A percentile compares a stretch with the other conserved stretches of the same genome.
phyloP scores from a whole-genome alignment of 2,888 invertebrate genomes.

The Meta bourneti region DNA sequence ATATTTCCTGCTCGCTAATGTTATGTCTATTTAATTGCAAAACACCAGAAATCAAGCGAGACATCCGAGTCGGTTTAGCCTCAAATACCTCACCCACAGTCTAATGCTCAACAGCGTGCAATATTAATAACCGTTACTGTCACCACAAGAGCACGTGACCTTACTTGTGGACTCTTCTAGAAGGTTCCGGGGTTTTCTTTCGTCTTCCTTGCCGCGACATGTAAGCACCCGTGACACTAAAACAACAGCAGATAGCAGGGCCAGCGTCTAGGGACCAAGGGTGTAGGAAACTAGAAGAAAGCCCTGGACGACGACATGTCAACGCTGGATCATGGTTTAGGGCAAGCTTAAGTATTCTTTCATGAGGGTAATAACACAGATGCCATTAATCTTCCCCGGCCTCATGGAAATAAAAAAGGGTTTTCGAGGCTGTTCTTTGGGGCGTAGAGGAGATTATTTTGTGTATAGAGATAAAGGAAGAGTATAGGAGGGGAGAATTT shows the following conservation, averaged over 20 bases:
- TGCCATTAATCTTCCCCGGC: constrained; percentile 49
- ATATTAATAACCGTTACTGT: background rate
- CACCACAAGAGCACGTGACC: background rate
- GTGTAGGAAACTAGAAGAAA: constrained; percentile 24
- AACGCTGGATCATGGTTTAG: constrained; percentile 51
- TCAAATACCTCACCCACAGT: too few species aligned
- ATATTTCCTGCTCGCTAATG: too few species aligned
- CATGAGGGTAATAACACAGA: constrained; percentile 43
- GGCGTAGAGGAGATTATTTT: constrained; percentile 25
- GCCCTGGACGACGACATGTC: constrained; percentile 34
- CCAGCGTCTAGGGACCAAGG: constrained; percentile 26
- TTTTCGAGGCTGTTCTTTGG: background rate
- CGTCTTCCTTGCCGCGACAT: background rate
- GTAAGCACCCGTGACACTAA: constrained; percentile 27
- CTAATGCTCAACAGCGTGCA: background rate
- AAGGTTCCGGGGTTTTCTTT: background rate
- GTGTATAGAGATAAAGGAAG: constrained; percentile 15
- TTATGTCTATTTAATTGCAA: too few species aligned
- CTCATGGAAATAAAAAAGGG: constrained; percentile 8
- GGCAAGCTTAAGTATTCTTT: constrained; percentile 52
- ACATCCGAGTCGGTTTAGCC: too few species aligned
- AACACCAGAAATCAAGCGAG: too few species aligned
- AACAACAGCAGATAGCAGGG: constrained; percentile 17
- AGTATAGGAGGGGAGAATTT: background rate
- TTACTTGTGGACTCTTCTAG: too few species aligned